These are phyloP conservation scores for Malacoraja senta DNA, from an alignment of 2,797 vertebrate genomes.

Conservation along the genomic window DNA sequence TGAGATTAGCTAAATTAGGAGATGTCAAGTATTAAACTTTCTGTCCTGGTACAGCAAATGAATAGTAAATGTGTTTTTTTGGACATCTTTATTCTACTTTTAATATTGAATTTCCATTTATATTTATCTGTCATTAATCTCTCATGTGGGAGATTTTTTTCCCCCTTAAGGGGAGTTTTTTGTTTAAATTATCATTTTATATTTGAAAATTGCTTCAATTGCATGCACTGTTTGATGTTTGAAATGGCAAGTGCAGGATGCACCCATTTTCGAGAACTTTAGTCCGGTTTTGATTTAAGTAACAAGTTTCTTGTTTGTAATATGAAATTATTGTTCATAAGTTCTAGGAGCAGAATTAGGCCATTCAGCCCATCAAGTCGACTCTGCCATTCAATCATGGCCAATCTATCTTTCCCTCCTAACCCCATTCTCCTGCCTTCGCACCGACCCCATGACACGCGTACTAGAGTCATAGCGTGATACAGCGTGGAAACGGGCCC, in stretches of 20 bases:
- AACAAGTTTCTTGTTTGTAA: neutral
- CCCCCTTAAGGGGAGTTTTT: neutral
- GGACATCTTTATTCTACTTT: neutral
- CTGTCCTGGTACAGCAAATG: neutral
- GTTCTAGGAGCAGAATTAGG: too few species aligned
- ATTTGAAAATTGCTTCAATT: neutral
- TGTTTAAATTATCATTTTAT: neutral
- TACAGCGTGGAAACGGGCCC: too few species aligned
- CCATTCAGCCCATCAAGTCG: too few species aligned
- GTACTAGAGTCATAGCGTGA: too few species aligned
- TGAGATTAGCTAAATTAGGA: neutral
- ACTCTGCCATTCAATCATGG: too few species aligned
- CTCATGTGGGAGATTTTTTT: neutral
- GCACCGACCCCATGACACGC: too few species aligned
- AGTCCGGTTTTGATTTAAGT: neutral
- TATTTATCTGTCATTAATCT: neutral
- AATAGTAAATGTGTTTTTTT: neutral
- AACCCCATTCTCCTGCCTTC: too few species aligned
- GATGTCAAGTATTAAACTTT: neutral
- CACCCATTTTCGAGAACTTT: neutral
- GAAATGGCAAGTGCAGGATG: neutral
- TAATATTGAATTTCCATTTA: neutral
- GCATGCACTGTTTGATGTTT: neutral
- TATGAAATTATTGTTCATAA: neutral
- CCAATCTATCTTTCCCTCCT: too few species aligned